A percentile compares a stretch with the other conserved stretches of the same genome.
Evolutionary conservation across 2,113 vertebrate species (phyloP).

Genomic region (Aegithalos caudatus): DNA sequence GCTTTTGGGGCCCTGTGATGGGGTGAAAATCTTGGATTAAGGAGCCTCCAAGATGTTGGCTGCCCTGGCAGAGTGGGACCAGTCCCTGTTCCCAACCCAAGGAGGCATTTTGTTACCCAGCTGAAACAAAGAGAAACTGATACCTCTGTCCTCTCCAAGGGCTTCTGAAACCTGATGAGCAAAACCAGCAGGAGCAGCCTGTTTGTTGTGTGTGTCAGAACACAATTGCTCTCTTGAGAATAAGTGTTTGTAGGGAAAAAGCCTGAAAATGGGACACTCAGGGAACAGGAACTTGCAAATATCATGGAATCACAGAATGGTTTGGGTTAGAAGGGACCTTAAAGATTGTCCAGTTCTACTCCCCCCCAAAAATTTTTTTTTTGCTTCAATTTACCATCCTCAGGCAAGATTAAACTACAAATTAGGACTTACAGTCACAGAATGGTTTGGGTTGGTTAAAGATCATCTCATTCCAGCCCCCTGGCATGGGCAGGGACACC

Average conservation of each 20-base stretch:
- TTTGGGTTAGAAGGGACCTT: not conserved
- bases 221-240: not conserved
- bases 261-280: not conserved
- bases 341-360: accelerated
- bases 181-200: not conserved
- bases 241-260: not conserved
- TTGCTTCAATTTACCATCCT: no score
- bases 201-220: not conserved
- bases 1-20: not conserved
- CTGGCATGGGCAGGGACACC: not conserved
- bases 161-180: not conserved
- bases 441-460: no score
- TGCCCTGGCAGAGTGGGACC: not conserved
- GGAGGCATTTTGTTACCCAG: accelerated
- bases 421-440: no score
- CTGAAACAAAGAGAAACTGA: not conserved
- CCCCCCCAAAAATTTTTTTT: no score
- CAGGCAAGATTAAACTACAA: no score
- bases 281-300: not conserved
- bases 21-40: not conserved
- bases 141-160: not conserved
- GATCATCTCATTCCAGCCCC: no score
- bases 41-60: not conserved
- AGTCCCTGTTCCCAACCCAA: not conserved
- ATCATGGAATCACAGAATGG: no score